These are phyloP conservation scores for Cygnus olor DNA, from an alignment of 2,797 vertebrate species.

Conservation along the genomic window DNA sequence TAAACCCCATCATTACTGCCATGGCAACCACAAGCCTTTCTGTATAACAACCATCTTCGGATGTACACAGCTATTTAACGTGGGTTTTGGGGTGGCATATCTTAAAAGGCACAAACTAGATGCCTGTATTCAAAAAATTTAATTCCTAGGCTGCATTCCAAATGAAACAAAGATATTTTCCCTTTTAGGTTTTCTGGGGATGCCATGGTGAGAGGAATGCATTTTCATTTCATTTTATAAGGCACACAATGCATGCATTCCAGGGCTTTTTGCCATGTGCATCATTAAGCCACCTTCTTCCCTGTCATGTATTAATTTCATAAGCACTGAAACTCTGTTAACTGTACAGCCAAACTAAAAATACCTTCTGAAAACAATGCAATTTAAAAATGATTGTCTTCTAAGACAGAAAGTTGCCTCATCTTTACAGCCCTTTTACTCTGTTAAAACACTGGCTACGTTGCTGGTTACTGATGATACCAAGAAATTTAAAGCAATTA, in stretches of 20 bases:
- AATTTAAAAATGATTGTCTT: not conserved
- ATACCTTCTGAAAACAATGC: constrained; percentile 1
- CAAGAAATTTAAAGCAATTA: not conserved
- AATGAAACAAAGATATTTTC: constrained; percentile 1
- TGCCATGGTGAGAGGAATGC: not conserved
- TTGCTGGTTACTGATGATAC: not conserved
- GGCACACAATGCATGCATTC: not conserved
- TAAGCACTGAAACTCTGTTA: not conserved
- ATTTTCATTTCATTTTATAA: constrained; percentile 21
- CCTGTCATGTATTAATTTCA: not conserved
- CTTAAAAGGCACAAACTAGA: not conserved
- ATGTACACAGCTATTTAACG: not conserved
- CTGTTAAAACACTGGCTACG: not conserved
- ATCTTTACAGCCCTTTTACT: not conserved
- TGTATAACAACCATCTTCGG: not conserved
- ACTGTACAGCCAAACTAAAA: constrained; percentile 34
- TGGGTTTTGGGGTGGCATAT: not conserved
- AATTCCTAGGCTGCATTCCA: constrained; percentile 11
- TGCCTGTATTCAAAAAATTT: not conserved
- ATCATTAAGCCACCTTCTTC: constrained; percentile 34
- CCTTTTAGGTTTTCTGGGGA: not conserved
- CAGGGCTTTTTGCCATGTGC: not conserved
- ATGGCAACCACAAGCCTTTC: not conserved
- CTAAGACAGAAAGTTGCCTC: not conserved
- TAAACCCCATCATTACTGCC: not conserved